Percentiles rank a stretch among this genome's conserved stretches.
phyloP scores from a whole-genome alignment of 1,140 invertebrate genomes.

The Pogonomyrmex californicus region DNA sequence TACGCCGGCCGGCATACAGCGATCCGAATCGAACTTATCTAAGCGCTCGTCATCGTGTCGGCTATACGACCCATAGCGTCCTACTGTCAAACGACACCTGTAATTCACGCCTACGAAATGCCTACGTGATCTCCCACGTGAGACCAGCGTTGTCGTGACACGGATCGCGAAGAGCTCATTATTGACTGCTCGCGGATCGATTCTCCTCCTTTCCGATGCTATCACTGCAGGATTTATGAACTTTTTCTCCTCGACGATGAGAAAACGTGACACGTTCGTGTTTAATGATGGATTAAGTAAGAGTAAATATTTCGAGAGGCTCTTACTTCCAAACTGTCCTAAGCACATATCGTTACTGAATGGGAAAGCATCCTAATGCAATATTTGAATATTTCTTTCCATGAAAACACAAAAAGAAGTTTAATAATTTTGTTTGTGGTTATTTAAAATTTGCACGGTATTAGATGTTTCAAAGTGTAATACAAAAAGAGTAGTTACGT shows the following conservation, averaged over 20 bases:
- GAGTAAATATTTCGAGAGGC: neutral
- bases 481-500: neutral
- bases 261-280: neutral
- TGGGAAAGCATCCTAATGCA: neutral
- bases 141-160: constrained; percentile 55
- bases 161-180: constrained; percentile 64
- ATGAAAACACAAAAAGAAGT: neutral
- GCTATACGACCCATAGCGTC: neutral
- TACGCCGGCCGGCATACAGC: neutral
- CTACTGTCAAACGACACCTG: constrained; percentile 67
- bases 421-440: neutral
- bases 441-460: neutral
- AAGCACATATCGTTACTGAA: neutral
- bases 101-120: constrained; percentile 73
- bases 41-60: constrained; percentile 1
- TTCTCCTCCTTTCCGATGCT: neutral
- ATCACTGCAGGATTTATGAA: neutral
- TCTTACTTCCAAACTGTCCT: neutral
- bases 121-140: constrained; percentile 69
- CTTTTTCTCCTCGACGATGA: neutral
- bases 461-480: neutral
- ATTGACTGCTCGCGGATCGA: neutral
- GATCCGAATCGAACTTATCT: neutral
- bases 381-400: neutral
- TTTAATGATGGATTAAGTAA: neutral